Base-by-base conservation (phyloP, 2,113 vertebrate species). In the Tinamus guttatus region DNA sequence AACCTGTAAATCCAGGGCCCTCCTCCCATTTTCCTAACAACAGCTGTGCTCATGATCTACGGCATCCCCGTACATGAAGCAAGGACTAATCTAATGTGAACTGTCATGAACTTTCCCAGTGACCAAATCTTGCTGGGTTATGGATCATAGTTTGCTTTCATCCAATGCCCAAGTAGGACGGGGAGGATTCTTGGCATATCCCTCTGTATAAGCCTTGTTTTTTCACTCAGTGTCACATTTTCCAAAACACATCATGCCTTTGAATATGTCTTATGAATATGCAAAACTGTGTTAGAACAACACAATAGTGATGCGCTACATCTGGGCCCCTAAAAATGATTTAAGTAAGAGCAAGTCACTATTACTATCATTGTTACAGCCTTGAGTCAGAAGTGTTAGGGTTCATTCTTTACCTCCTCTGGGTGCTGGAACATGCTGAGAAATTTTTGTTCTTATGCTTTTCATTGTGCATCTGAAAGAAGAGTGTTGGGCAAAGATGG, bases 311-410 rank as follows among this genome's bases (percentile, higher is more conserved):
- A 28, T 25, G 36, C 41, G 63, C 63, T 65, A 78, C 69, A 71
- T 59, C 19, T 76, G 16, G 11, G 28, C 13, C 34, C 11, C 30
- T 56, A 49, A 62, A 89, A 94, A 70, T 43, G 0, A 67, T 59
- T 83, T 68, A 32, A 60, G 21, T 32, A 45, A 51, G 41, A 59
- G 5, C 13, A n/a, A 10, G 36, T 77, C n/a, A 70, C 0, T 0
- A 24, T 74, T 82, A 45, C 49, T 91, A 91, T 87, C 95, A 27
- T 85, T 34, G 59, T 90, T 74, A 69, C 28, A 81, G 54, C n/a
- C 9, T 8, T 19, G 38, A 65, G 40, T 59, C 16, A 58, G 85
- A 89, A 40, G 19, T 79, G 86, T 51, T 71, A 36, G 20, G 25
- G 14, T 52, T 78, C 70, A 54, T 83, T 54, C 25, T 89, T 65